Conservation (phyloP, 2,797 vertebrate genomes). For the Typhlichthys subterraneus region DNA sequence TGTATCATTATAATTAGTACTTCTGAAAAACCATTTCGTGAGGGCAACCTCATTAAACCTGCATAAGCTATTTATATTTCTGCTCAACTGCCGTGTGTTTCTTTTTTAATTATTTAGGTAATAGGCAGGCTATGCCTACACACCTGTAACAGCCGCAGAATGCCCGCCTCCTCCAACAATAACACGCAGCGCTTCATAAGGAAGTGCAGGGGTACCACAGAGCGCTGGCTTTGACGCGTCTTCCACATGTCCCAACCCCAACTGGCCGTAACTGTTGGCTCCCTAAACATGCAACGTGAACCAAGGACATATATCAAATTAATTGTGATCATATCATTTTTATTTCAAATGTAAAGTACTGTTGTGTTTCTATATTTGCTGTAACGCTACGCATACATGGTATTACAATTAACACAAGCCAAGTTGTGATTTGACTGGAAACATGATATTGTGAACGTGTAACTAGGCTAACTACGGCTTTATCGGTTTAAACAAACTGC, state of each 20-base stretch:
- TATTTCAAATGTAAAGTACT: too few species aligned
- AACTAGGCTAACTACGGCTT: too few species aligned
- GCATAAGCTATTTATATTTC: too few species aligned
- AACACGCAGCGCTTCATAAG: slow-evolving; percentile 43
- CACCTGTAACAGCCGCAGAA: slow-evolving; percentile 84
- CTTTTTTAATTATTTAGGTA: too few species aligned
- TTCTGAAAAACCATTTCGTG: too few species aligned
- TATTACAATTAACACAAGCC: background rate
- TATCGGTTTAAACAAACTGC: background rate
- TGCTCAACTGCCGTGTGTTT: too few species aligned
- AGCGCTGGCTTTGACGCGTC: slow-evolving; percentile 78
- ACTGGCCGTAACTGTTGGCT: slow-evolving; percentile 92
- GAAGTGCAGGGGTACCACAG: slow-evolving; percentile 59
- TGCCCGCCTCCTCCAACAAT: slow-evolving; percentile 90
- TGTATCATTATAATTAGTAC: too few species aligned
- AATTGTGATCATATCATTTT: background rate
- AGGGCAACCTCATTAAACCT: too few species aligned
- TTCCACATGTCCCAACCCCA: slow-evolving; percentile 85
- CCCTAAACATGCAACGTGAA: slow-evolving; percentile 73
- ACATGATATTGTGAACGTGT: too few species aligned
- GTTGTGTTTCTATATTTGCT: background rate
- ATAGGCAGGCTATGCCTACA: slow-evolving; percentile 1
- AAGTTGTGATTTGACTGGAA: background rate
- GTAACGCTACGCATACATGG: too few species aligned
- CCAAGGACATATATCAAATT: background rate